Conservation (phyloP, 2,888 invertebrate genomes). For the Apamea anceps region DNA sequence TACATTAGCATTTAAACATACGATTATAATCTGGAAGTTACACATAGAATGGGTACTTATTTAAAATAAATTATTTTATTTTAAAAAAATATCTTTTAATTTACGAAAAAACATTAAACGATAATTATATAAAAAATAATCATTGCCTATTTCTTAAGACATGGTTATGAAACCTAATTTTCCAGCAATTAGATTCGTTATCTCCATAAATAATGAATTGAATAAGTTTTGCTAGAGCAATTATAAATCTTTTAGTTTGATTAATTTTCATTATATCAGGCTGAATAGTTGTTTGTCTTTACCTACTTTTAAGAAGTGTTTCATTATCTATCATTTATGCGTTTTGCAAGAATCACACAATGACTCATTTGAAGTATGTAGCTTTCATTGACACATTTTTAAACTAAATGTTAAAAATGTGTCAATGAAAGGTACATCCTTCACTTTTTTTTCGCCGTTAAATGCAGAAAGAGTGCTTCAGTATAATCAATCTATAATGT, state of each 20-base stretch:
- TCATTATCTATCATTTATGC: slow-evolving; percentile 1
- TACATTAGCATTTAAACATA: slow-evolving; percentile 20
- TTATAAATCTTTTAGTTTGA: slow-evolving; percentile 19
- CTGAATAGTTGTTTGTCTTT: slow-evolving; percentile 28
- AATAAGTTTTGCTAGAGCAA: slow-evolving; percentile 17
- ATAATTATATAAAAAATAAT: not conserved
- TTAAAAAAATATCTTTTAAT: not conserved
- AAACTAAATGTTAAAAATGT: too few relatives aligned
- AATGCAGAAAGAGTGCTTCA: not conserved
- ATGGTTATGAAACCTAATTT: slow-evolving; percentile 44
- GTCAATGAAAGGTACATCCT: too few relatives aligned
- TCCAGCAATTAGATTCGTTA: slow-evolving; percentile 26
- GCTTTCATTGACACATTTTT: slow-evolving; percentile 14
- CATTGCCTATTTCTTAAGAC: not conserved
- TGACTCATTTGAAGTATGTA: slow-evolving; percentile 19
- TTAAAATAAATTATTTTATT: not conserved
- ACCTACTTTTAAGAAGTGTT: slow-evolving; percentile 33
- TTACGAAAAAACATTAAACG: not conserved
- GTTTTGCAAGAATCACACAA: not conserved
- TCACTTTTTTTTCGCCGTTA: not conserved
- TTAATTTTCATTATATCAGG: slow-evolving; percentile 26
- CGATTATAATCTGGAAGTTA: slow-evolving; percentile 10
- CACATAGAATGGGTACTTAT: not conserved
- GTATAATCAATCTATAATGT: not conserved
- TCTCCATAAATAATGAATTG: slow-evolving; percentile 43